A percentile compares a stretch with the other conserved stretches of the same genome.
These are phyloP conservation scores for Galago senegalensis DNA, from an alignment of 2,797 vertebrate species.

Conservation along the genomic window DNA sequence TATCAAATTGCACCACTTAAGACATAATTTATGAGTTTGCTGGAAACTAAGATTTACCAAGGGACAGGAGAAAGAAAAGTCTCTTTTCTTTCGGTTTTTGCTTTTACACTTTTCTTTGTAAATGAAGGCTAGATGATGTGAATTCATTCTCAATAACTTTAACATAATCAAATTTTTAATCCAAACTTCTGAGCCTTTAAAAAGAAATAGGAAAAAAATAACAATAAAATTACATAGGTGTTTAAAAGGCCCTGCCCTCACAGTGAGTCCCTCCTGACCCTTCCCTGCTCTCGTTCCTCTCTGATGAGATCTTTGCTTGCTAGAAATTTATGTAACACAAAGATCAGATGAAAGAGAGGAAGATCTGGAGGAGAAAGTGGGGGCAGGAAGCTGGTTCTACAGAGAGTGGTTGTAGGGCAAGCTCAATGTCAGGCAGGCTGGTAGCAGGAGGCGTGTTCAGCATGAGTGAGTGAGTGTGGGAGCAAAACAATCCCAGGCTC, in stretches of 20 bases:
- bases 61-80: neutral
- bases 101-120: conserved; percentile 55
- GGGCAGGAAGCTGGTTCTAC: neutral
- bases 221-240: neutral
- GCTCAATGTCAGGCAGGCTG: neutral
- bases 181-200: neutral
- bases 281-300: neutral
- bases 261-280: neutral
- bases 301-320: neutral
- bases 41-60: conserved; percentile 29
- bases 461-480: rapidly evolving
- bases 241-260: neutral
- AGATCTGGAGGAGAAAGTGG: neutral
- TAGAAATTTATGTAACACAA: neutral
- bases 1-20: conserved; percentile 40
- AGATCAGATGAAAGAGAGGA: neutral
- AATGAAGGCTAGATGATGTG: neutral
- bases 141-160: conserved; percentile 47
- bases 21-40: conserved; percentile 50
- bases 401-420: rapidly evolving
- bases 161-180: neutral
- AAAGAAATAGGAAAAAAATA: too few species aligned
- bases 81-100: neutral
- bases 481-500: neutral
- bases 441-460: neutral